A percentile compares a stretch with the other conserved stretches of the same genome.
These are phyloP conservation scores for Heliangelus exortis DNA, from an alignment of 2,797 vertebrate genomes.

Conservation along the genomic window DNA sequence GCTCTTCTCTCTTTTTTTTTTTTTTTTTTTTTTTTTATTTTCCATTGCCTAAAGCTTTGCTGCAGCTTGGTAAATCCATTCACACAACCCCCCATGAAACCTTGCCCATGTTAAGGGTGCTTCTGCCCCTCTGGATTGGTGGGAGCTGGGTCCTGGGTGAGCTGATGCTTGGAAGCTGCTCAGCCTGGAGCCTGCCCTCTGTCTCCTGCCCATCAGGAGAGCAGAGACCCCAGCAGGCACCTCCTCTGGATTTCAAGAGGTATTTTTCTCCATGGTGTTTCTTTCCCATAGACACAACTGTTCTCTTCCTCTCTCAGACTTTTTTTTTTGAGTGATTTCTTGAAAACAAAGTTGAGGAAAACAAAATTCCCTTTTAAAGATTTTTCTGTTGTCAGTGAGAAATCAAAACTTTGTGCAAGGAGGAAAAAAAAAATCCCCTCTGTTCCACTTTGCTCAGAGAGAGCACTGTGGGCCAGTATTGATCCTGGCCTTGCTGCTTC, in stretches of 20 bases:
- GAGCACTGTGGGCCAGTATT: background rate
- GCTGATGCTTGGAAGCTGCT: background rate
- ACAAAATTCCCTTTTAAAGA: background rate
- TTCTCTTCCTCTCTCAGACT: background rate
- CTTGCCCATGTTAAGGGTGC: background rate
- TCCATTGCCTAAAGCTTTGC: background rate
- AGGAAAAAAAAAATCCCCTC: background rate
- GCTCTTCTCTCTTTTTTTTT: background rate
- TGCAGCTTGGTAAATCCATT: background rate
- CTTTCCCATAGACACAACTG: background rate
- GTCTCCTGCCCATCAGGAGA: background rate
- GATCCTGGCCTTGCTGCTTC: background rate
- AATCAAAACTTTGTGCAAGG: background rate
- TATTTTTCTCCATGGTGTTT: background rate
- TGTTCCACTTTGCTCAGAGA: background rate
- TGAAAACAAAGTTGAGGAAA: background rate
- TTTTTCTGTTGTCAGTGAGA: background rate
- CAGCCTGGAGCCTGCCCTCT: background rate
- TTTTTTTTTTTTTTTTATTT: background rate
- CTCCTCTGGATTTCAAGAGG: background rate
- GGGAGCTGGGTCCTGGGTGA: background rate
- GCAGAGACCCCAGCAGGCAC: background rate
- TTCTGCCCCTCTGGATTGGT: background rate
- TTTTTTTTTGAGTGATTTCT: background rate
- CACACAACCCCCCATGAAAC: background rate